Evolutionary conservation across 2,888 invertebrate species (phyloP).

Genomic region (Hydroisotoma schaefferi): DNA sequence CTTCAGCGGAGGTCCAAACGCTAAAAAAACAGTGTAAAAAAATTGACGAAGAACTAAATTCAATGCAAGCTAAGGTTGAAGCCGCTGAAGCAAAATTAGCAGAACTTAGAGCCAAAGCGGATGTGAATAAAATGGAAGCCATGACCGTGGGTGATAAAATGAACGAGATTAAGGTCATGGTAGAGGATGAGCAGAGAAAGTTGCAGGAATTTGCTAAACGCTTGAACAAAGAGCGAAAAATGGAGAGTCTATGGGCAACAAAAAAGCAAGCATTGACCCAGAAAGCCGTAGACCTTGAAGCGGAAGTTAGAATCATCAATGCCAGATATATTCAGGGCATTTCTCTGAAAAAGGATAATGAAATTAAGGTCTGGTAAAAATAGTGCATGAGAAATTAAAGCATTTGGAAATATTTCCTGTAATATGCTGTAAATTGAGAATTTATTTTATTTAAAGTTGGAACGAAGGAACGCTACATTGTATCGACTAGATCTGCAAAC

Average conservation of each 20-base stretch:
- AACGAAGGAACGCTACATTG: neutral
- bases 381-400: too few species aligned
- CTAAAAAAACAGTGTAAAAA: neutral
- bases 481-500: constrained; percentile 9
- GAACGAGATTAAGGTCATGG: constrained; percentile 61
- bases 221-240: constrained; percentile 27
- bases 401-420: too few species aligned
- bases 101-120: constrained; percentile 13
- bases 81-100: constrained; percentile 54
- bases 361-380: too few species aligned
- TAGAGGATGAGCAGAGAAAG: constrained; percentile 62
- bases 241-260: constrained; percentile 12
- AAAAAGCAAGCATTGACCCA: constrained; percentile 10
- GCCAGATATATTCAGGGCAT: neutral
- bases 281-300: constrained; percentile 3
- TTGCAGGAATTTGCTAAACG: constrained; percentile 68
- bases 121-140: constrained; percentile 14
- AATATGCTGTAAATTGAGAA: too few species aligned
- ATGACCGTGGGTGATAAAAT: constrained; percentile 59
- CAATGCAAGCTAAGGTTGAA: constrained; percentile 55
- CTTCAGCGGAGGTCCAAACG: neutral
- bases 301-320: too few species aligned
- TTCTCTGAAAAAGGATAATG: too few species aligned
- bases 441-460: constrained; percentile 2
- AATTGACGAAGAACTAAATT: constrained; percentile 52